Evolutionary conservation across 2,113 vertebrate species (phyloP), one percentile per base, ranked within the genome.

Genomic region (Morone chrysops): DNA sequence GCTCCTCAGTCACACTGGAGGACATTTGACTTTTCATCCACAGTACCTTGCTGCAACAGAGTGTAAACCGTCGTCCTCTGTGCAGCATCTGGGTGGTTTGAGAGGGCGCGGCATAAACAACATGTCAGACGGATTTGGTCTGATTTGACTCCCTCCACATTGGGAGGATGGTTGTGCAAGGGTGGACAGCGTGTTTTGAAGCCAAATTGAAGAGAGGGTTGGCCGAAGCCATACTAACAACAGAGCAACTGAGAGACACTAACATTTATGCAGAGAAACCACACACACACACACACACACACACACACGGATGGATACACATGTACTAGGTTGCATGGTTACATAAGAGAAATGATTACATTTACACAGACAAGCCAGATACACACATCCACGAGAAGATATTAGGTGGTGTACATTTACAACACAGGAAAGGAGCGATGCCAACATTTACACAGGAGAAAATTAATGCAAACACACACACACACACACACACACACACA

Each of bases 141-240:
- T 48, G 60, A 67, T 84, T 47, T 70, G 77, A 72, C 69, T 87
- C 75, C 50, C 79, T 80, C 69, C 59, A 43, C 82, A 25, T 54
- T 76, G 57, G 82, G 76, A 85, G 67, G 85, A 87, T 13, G 61
- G 59, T 79, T 71, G 76, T 80, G 62, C 41, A 48, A 22, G 81
- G 82, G 83, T 59, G 78, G 85, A 89, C 86, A 75, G 84, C 22
- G 82, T 90, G 69, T 84, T 88, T 36, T 48, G 47, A 66, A 81
- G 68, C 45, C 82, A 90, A 93, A 91, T 89, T 93, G 89, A 92
- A 92, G 84, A 85, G 69, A 78, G 61, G 70, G 41, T 81, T 70
- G 50, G 47, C 43, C 10, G 61, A 80, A 80, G 86, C 82, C 61
- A 4, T 63, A 67, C 78, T 82, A 71, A 88, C 80, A 90, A 90